A percentile compares a stretch with the other conserved stretches of the same genome.
Evolutionary conservation across 2,797 vertebrate species (phyloP).

Genomic region (Dromococcyx pavoninus): DNA sequence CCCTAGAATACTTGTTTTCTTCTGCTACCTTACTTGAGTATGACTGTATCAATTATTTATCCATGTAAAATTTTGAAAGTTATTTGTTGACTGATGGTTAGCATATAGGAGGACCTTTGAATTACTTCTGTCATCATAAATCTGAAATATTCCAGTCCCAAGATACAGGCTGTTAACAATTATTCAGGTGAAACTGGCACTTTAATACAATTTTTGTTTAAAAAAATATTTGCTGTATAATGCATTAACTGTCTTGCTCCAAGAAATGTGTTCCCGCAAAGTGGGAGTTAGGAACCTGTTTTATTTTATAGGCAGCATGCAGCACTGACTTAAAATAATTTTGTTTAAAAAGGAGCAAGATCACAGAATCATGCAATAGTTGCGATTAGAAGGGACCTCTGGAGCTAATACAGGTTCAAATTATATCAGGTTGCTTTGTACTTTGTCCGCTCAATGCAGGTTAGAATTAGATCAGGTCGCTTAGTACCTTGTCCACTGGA

Average conservation of each 20-base stretch:
- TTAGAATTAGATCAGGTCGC: not conserved
- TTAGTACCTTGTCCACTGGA: not conserved
- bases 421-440: not conserved
- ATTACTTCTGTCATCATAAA: not conserved
- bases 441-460: not conserved
- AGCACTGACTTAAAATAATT: not conserved
- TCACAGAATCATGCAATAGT: not conserved
- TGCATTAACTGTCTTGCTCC: not conserved
- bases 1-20: not conserved
- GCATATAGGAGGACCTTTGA: not conserved
- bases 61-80: not conserved
- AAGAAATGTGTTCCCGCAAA: not conserved
- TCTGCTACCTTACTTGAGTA: not conserved
- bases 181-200: not conserved
- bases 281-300: not conserved
- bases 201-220: not conserved
- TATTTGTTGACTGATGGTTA: not conserved
- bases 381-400: not conserved
- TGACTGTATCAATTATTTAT: not conserved
- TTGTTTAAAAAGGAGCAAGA: not conserved
- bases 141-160: not conserved
- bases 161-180: not conserved
- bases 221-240: not conserved
- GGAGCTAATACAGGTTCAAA: not conserved
- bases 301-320: not conserved